Conservation (phyloP, 2,113 vertebrate genomes). For the Oophaga pumilio region DNA sequence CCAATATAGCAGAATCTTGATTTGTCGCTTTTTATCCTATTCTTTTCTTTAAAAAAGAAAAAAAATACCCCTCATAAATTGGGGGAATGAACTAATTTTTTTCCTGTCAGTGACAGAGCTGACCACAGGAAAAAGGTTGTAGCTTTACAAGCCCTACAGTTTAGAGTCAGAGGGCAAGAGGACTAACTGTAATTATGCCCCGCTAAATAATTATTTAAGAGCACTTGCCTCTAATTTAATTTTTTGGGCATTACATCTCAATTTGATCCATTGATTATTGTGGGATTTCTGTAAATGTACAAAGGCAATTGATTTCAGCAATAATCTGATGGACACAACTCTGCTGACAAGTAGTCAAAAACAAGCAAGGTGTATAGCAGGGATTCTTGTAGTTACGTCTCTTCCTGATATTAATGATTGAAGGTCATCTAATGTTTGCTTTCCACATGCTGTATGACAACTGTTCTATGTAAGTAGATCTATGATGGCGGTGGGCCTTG, state of each 20-base stretch:
- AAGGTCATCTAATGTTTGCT: slow-evolving; percentile 72
- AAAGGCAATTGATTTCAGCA: slow-evolving; percentile 76
- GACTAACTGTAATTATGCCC: slow-evolving; percentile 95
- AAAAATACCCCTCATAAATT: slow-evolving; percentile 77
- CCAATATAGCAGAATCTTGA: slow-evolving; percentile 82
- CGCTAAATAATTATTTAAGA: slow-evolving; percentile 95
- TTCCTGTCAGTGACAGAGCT: slow-evolving; percentile 68
- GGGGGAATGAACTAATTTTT: slow-evolving; percentile 86
- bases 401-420: slow-evolving; percentile 70
- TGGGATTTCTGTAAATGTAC: slow-evolving; percentile 73
- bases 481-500: slow-evolving; percentile 69
- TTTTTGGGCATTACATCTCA: slow-evolving; percentile 69
- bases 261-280: slow-evolving; percentile 74
- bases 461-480: slow-evolving; percentile 67
- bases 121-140: slow-evolving; percentile 58
- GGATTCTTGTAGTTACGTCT: slow-evolving; percentile 70
- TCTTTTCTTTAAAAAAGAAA: slow-evolving; percentile 65
- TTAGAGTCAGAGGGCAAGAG: slow-evolving; percentile 99
- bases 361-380: slow-evolving; percentile 74
- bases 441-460: slow-evolving; percentile 72
- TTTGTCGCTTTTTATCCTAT: slow-evolving; percentile 68
- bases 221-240: slow-evolving; percentile 96
- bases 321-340: slow-evolving; percentile 75
- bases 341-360: slow-evolving; percentile 73
- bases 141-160: slow-evolving; percentile 88